A percentile compares a stretch with the other conserved stretches of the same genome.
Evolutionary conservation across 1,140 invertebrate genomes (phyloP).

Genomic region (Gonatopus flavifemur): DNA sequence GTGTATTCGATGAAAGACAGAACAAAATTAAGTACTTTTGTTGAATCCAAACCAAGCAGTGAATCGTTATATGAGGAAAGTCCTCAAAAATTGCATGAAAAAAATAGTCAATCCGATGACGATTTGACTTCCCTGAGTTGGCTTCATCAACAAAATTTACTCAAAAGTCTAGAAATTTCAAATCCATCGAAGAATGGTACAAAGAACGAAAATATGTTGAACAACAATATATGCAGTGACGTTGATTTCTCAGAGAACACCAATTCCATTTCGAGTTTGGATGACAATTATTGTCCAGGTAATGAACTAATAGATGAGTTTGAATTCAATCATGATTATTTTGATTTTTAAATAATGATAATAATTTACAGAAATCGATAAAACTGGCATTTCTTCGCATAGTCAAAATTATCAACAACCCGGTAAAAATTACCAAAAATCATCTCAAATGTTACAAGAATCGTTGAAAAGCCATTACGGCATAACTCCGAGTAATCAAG

Average conservation of each 20-base stretch:
- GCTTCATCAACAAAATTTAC: conserved; percentile 87
- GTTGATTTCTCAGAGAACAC: conserved; percentile 46
- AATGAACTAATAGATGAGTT: not conserved
- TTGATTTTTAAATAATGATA: not conserved
- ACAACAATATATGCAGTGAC: conserved; percentile 52
- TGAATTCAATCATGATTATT: not conserved
- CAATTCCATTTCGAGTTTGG: conserved; percentile 47
- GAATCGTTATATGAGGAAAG: conserved; percentile 28
- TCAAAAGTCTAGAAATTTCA: conserved; percentile 69
- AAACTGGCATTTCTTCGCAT: conserved; percentile 21
- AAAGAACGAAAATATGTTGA: conserved; percentile 46
- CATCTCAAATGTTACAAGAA: conserved; percentile 39
- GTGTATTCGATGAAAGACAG: conserved; percentile 39
- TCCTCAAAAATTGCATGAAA: conserved; percentile 29
- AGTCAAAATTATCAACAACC: conserved; percentile 35
- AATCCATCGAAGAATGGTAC: conserved; percentile 44
- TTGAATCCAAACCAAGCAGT: conserved; percentile 27
- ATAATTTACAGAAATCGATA: conserved; percentile 44
- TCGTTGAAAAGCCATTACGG: conserved; percentile 36
- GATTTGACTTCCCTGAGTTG: conserved; percentile 88
- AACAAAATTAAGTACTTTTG: conserved; percentile 33
- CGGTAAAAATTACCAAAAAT: conserved; percentile 35
- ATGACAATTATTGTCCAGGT: conserved; percentile 54
- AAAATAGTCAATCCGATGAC: conserved; percentile 64
- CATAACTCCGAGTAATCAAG: conserved; percentile 47